phyloP scores from a whole-genome alignment of 2,113 vertebrate genomes.

The Tapirus terrestris region DNA sequence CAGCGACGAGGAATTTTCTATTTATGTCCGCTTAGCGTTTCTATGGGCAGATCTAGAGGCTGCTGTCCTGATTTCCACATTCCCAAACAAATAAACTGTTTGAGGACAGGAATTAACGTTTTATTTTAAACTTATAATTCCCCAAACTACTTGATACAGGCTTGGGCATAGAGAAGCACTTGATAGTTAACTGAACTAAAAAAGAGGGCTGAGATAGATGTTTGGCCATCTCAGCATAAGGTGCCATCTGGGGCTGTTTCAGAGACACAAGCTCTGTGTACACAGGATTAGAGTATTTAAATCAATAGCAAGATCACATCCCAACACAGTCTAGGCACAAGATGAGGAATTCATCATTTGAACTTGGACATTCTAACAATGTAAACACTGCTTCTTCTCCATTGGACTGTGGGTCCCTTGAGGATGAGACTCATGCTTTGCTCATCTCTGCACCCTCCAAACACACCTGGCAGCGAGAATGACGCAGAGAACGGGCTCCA shows the following conservation, averaged over 20 bases:
- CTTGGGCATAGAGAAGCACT: neutral
- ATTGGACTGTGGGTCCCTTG: neutral
- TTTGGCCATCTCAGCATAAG: neutral
- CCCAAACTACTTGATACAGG: neutral
- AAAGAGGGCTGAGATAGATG: neutral
- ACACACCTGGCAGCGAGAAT: neutral
- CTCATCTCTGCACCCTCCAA: neutral
- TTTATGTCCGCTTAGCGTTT: neutral
- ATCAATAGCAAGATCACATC: neutral
- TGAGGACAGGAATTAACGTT: neutral
- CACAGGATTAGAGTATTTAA: neutral
- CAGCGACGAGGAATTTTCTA: neutral
- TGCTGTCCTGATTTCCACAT: neutral
- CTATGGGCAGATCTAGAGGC: neutral
- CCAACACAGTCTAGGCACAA: neutral
- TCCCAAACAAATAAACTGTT: neutral
- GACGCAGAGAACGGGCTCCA: neutral
- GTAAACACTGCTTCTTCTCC: neutral
- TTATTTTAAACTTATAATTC: neutral
- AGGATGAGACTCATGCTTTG: neutral
- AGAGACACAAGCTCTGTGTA: neutral
- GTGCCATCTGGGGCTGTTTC: neutral
- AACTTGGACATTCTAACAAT: neutral
- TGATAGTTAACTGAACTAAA: neutral
- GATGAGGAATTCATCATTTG: neutral